These are phyloP conservation scores for Dexiosoma caninum DNA, from an alignment of 2,888 invertebrate genomes.

Conservation along the genomic window DNA sequence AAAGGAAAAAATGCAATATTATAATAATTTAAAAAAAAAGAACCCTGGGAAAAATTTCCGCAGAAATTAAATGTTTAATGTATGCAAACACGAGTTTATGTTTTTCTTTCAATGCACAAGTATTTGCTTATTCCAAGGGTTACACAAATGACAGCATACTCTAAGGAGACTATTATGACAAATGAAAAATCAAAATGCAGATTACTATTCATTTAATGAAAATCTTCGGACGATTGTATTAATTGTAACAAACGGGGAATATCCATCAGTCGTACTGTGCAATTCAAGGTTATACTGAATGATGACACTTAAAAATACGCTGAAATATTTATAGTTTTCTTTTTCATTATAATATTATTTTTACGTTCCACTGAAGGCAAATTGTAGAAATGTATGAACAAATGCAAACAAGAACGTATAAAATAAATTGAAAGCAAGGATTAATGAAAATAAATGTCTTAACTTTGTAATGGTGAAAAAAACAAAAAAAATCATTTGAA, in stretches of 20 bases:
- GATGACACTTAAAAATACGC: constrained; percentile 35
- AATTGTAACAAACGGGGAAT: constrained; percentile 20
- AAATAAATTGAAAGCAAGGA: background rate
- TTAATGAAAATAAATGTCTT: background rate
- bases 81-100: background rate
- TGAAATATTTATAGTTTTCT: background rate
- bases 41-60: background rate
- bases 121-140: background rate
- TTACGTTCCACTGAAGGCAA: background rate
- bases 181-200: constrained; percentile 22
- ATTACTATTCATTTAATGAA: constrained; percentile 44
- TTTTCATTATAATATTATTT: background rate
- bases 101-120: background rate
- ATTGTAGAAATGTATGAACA: background rate
- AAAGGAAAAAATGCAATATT: no score
- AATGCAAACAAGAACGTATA: background rate
- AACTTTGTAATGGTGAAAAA: background rate
- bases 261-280: background rate
- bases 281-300: constrained; percentile 23
- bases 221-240: constrained; percentile 1
- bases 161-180: background rate
- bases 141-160: constrained; percentile 18
- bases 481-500: background rate
- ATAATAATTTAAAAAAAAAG: no score
- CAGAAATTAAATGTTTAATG: no score